Conservation (phyloP, 2,113 vertebrate species). For the Heptranchias perlo region DNA sequence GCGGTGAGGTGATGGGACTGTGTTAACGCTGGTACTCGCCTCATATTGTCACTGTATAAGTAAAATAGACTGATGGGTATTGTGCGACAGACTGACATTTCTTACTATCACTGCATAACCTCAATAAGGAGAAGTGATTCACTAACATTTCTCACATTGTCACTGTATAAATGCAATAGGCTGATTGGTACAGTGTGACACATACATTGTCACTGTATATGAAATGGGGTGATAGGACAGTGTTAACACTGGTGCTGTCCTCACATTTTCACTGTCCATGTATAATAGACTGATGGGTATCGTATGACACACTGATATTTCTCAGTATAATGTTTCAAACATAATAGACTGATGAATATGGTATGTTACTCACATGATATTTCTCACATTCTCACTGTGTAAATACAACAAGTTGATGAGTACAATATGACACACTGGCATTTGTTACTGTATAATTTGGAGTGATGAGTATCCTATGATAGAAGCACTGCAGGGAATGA, state of each 20-base stretch:
- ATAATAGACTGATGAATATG: background rate
- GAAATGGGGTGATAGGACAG: background rate
- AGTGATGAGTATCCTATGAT: background rate
- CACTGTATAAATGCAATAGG: conserved; percentile 4
- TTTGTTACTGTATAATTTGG: background rate
- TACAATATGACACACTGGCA: background rate
- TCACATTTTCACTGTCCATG: background rate
- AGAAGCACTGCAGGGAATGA: background rate
- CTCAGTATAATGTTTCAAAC: background rate
- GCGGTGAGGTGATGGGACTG: background rate
- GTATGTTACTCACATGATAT: background rate
- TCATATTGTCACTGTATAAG: background rate
- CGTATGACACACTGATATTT: background rate
- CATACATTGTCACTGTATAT: background rate
- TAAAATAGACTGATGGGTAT: background rate
- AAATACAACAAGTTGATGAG: background rate
- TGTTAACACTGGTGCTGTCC: background rate
- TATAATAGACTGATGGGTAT: background rate
- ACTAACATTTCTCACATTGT: background rate
- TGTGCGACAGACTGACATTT: background rate
- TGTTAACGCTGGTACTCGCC: background rate
- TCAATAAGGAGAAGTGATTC: background rate
- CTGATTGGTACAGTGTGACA: background rate
- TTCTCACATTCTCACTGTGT: background rate
- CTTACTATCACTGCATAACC: background rate